Evolutionary conservation across 2,797 vertebrate genomes (phyloP), one percentile per base, ranked within the genome.

Genomic region (Pteronotus mesoamericanus): DNA sequence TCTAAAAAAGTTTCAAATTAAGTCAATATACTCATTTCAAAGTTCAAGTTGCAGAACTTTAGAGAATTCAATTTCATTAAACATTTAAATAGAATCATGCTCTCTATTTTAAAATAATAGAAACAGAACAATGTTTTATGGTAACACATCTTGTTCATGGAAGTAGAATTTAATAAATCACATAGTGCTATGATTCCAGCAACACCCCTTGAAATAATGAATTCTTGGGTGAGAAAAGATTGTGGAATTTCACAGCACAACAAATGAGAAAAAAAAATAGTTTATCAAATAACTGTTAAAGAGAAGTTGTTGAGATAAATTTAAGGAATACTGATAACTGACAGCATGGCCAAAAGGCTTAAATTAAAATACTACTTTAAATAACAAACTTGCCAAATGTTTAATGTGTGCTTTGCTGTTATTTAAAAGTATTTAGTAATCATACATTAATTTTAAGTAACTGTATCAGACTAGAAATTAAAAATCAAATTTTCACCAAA

Each of bases 1-100:
- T 99, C 99, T 99, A 98, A 96, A 97, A 98, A 94, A 82, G 88
- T 95, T 93, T 97, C 29, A 96, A 96, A 94, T 37, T 97, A 95
- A 97, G 97, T 96, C 19, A 97, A 48, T 82, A 92, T 4, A 96
- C 8, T 86, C 37, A 68, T 88, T 93, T 87, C 93, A 72, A 97
- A 95, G 78, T 22, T 94, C 24, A 91, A 86, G 32, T 34, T 93
- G 26, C 4, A 91, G 26, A 96, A 71, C 18, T 74, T 93, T 57
- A 97, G 12, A 82, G 39, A 95, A 90, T 32, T 93, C 22, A 88
- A 92, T 79, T 93, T 94, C 85, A 89, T 85, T 94, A 86, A 96
- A 89, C 9, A 82, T 32, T 94, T 96, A 88, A 92, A 80, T 32
- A 97, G 72, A 92, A 82, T 88, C 64, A 97, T 89, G 21, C 15